Base-by-base conservation (phyloP, 2,113 vertebrate genomes). In the Hucho hucho region DNA sequence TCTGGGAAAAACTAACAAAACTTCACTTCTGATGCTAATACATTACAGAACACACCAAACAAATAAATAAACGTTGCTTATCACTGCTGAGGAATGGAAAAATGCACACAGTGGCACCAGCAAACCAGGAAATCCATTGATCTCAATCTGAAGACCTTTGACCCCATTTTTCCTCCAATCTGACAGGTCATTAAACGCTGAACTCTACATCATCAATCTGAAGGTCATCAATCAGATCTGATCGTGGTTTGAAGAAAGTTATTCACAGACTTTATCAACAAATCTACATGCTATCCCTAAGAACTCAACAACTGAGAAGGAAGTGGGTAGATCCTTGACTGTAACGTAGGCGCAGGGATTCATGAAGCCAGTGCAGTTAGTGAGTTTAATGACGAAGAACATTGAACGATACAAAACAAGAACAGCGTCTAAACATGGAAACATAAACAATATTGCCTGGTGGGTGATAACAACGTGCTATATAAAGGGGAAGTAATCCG, bases 81-180 rank as follows among this genome's bases (percentile, higher is more conserved):
- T 83, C 63, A 61, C 66, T 72, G 65, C 69, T n/a, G 29, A 70
- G 47, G 24, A 28, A 72, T 79, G 73, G 72, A 84, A 83, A 86
- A 87, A 90, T 86, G 85, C 72, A 83, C 81, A 79, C 78, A 71
- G 58, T 79, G 83, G 79, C 89, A 86, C 83, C 80, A 87, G 22
- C 74, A 83, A 84, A 68, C 29, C 76, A 84, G 78, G 69, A 86
- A 86, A 84, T 86, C 79, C 64, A 63, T 83, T 80, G 89, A 89
- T 90, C 85, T 87, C 78, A 87, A 89, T 90, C 91, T 78, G 66
- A 79, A 81, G 84, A 89, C 87, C 87, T 91, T 0, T 88, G 86
- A 92, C 89, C 92, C 74, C 88, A 91, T 92, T 92, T 92, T 87
- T 89, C 76, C 87, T 69, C 28, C 82, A 88, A 89, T 91, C 76